Base-by-base conservation (phyloP, 2,797 vertebrate species). In the Dryobates pubescens region DNA sequence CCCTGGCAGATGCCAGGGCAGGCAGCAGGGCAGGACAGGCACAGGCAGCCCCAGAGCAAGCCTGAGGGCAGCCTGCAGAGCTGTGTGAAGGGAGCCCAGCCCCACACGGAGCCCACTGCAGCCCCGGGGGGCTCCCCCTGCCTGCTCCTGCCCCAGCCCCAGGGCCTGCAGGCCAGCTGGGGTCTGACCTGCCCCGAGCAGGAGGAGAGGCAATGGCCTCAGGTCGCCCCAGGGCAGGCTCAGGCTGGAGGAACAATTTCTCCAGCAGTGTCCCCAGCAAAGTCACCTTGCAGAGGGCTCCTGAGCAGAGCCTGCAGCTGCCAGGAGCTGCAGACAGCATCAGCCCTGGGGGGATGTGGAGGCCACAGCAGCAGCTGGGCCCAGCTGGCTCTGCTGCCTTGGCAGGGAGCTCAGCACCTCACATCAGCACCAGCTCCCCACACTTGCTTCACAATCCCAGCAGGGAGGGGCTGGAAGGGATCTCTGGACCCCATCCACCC, bases 51-150 rank as follows among this genome's bases (percentile, higher is more conserved):
- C 0, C 22, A 62, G 43, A 62, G 80, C 87, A 85, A 87, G 90
- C 63, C 86, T 3, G 0, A 26, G 1, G 56, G 80, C 90, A 89
- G 78, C 56, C 69, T 12, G 80, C 74, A 76, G 32, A 69, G 56
- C 58, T 82, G 85, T 77, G 72, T 80, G 80, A 90, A 81, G 84
- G 90, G 92, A 89, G 92, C 89, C 18, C 82, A 81, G 72, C 82
- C 67, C 59, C 57, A 2, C 63, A 27, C 2, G 4, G 7, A 38
- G 56, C 49, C 81, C 83, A 7, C 88, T 78, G 69, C 71, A 83
- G 56, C 64, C 82, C 81, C 82, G 73, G 70, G 3, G 6, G 20
- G 9, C 27, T 19, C 49, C 9, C 73, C 6, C 58, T 27, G 73
- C 58, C 51, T 77, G 63, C n/a, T 24, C 57, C 89, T 58, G 27